Base-by-base conservation (phyloP, 2,797 vertebrate species). In the Sylvilagus floridanus region DNA sequence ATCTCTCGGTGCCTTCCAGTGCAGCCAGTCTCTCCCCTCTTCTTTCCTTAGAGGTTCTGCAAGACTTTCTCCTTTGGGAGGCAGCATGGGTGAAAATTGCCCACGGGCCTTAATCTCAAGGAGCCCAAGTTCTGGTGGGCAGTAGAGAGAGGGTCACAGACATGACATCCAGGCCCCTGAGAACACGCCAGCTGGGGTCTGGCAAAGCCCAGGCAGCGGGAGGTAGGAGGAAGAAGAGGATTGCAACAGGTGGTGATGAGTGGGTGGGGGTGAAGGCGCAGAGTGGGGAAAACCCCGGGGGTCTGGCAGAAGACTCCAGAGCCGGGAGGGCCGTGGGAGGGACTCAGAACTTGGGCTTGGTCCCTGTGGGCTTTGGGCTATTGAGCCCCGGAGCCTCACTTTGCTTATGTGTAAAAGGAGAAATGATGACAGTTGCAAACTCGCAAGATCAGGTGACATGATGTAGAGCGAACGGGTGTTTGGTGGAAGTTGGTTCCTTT, bases 391-490 rank as follows among this genome's bases (percentile, higher is more conserved):
- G 22, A 95, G 12, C 16, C 57, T 79, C 11, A 2, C 62, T 79
- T 65, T 84, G 85, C 69, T 83, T 54, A 32, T 87, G 75, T 52
- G 19, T 77, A 47, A 68, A 94, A 93, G 42, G 37, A 77, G 68
- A n/a, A 90, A 32, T 83, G 62, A 60, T 84, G n/a, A 54, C 69
- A 78, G 78, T 93, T 52, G 7, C 32, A 92, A 85, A 86, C 30
- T 47, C 32, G 54, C 37, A 90, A 78, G 81, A 57, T 77, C 94
- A 89, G 81, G 84, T 93, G 88, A 94, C 88, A 76, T 52, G 26
- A 2, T 85, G 35, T 60, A n/a, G 87, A n/a, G 88, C 90, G 63
- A 71, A 14, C 6, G 72, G 73, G 54, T 71, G 47, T 86, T 78
- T 83, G 89, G 79, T 50, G 77, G 75, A 73, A 65, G 65, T 71